Base-by-base conservation (phyloP, 2,888 invertebrate species). In the Meta bourneti region DNA sequence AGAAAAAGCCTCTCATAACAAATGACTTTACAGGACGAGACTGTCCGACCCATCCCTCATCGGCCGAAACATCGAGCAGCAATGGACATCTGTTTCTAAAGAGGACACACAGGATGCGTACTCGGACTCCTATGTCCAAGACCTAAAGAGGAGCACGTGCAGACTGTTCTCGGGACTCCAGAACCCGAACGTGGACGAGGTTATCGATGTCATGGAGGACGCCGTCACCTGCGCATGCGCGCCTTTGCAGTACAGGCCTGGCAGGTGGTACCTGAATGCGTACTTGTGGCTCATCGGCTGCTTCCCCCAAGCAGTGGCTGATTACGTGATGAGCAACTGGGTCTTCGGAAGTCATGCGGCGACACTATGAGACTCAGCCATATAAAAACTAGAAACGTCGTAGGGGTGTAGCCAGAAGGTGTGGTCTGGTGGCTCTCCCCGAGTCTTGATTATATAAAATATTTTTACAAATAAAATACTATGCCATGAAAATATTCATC, bases 121-220 rank as follows among this genome's bases (percentile, higher is more conserved):
- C 34, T 34, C 71, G 4, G n/a, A n/a, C 16, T 7, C 52, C 16
- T 85, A 91, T 19, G 48, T 49, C 2, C 16, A 20, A 20, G 20
- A 72, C 19, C 48, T 71, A 7, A 71, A 79, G 19, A 70, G 51
- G 11, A 83, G 72, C 7, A 78, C 91, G 2, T 11, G 34, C 6
- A 13, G 49, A 8, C 19, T 91, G 11, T 91, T 91, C 19, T 16
- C 61, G 6, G 83, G 48, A 7, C 49, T 83, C 0, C 70, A 71
- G 77, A 87, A 87, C 34, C n/a, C 71, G 6, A 88, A 91, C 34
- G 20, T 82, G 9, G 51, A 87, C 49, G 87, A 91, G 61, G 87
- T 91, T 9, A 82, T 91, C 7, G 79, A 87, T 61, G 87, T 51
- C 0, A 83, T 91, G 87, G 72, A 83, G 51, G 91, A 87, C 9